phyloP scores from a whole-genome alignment of 2,888 invertebrate species.

The Poecilus cupreus region DNA sequence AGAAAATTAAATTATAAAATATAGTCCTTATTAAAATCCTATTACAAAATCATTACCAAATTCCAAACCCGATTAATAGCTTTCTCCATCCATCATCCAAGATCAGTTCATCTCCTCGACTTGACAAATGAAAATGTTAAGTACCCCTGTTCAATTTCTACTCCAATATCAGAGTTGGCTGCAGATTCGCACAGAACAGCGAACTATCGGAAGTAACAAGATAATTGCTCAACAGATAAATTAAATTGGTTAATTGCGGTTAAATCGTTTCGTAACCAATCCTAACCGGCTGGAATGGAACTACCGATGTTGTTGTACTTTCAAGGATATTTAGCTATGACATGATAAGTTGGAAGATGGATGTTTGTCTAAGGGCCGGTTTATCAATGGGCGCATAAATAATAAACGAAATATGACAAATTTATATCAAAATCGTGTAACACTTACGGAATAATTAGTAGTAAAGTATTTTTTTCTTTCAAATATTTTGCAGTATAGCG shows the following conservation, averaged over 20 bases:
- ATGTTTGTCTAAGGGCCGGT: too few species aligned
- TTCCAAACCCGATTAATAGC: not conserved
- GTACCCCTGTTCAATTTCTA: not conserved
- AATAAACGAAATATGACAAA: too few species aligned
- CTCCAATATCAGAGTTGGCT: not conserved
- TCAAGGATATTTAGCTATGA: not conserved
- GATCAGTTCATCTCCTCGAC: not conserved
- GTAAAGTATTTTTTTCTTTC: too few species aligned
- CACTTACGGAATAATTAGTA: too few species aligned
- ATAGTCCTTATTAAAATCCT: not conserved
- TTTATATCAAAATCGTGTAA: too few species aligned
- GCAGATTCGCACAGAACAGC: slow-evolving; percentile 11
- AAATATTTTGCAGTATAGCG: too few species aligned
- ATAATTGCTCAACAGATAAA: slow-evolving; percentile 40
- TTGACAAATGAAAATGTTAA: not conserved
- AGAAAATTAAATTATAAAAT: too few species aligned
- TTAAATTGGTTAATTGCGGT: slow-evolving; percentile 46
- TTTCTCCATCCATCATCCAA: not conserved
- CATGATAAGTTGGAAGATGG: too few species aligned
- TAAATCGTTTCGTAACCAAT: slow-evolving; percentile 2
- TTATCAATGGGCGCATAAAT: too few species aligned
- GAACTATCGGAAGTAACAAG: slow-evolving; percentile 46
- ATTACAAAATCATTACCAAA: not conserved
- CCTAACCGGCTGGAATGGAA: not conserved
- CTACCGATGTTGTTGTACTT: not conserved